A percentile compares a stretch with the other conserved stretches of the same genome.
These are phyloP conservation scores for Melanotaenia maccullochi DNA, from an alignment of 2,797 vertebrate genomes.

Conservation along the genomic window DNA sequence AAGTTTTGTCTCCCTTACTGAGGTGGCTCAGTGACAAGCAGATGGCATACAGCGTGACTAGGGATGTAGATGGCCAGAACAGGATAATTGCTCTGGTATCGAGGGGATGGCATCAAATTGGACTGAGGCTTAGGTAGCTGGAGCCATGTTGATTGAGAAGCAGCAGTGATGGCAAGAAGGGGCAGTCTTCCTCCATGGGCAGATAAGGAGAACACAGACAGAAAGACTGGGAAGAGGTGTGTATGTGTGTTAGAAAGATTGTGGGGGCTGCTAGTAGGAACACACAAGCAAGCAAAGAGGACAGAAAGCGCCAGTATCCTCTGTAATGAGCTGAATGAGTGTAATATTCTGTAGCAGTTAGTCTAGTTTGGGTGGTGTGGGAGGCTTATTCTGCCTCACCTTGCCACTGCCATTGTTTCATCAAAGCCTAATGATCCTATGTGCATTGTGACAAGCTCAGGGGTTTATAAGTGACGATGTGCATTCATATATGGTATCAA, in stretches of 20 bases:
- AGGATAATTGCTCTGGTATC: slow-evolving; percentile 78
- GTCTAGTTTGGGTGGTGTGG: slow-evolving; percentile 57
- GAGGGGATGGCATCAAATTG: slow-evolving; percentile 71
- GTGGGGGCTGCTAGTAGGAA: slow-evolving; percentile 40
- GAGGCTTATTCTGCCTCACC: slow-evolving; percentile 62
- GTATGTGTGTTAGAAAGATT: not conserved
- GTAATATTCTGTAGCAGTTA: slow-evolving; percentile 47
- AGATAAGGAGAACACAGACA: slow-evolving; percentile 70
- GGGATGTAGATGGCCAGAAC: slow-evolving; percentile 70
- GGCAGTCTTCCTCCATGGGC: slow-evolving; percentile 58
- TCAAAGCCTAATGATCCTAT: slow-evolving; percentile 67
- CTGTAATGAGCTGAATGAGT: slow-evolving; percentile 72
- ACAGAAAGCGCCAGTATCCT: slow-evolving; percentile 44
- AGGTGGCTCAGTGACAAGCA: slow-evolving; percentile 52
- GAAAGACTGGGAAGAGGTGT: slow-evolving; percentile 52
- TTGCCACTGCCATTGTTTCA: slow-evolving; percentile 66
- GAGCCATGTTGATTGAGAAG: slow-evolving; percentile 72
- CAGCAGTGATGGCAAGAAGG: slow-evolving; percentile 46
- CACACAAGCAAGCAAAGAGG: slow-evolving; percentile 47
- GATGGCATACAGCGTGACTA: slow-evolving; percentile 35
- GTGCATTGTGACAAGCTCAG: slow-evolving; percentile 48
- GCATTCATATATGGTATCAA: slow-evolving; percentile 44
- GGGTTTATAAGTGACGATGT: slow-evolving; percentile 58
- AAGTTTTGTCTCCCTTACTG: slow-evolving; percentile 45
- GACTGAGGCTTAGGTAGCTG: slow-evolving; percentile 74